Evolutionary conservation across 2,888 invertebrate species (phyloP).

Genomic region (Cosmopolites sordidus): DNA sequence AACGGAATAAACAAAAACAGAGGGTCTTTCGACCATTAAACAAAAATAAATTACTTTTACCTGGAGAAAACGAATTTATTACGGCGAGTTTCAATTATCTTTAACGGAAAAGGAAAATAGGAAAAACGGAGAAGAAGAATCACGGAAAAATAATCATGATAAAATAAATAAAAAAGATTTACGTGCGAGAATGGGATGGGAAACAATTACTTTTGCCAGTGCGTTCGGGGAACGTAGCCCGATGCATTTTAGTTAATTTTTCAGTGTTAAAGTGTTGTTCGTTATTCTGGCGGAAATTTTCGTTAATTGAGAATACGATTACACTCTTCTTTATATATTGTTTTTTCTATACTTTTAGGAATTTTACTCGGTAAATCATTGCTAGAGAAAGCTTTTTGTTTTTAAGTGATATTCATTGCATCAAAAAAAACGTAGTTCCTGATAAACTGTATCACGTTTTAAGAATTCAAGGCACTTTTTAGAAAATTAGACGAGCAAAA

Average conservation of each 20-base stretch:
- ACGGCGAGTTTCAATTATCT: constrained; percentile 27
- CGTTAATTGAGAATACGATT: too few species aligned
- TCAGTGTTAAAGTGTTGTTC: neutral
- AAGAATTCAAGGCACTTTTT: too few species aligned
- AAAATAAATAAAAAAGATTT: constrained; percentile 20
- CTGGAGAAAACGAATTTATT: constrained; percentile 29
- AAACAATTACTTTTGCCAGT: constrained; percentile 9
- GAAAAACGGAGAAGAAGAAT: constrained; percentile 22
- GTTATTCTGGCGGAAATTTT: too few species aligned
- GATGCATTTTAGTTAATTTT: neutral
- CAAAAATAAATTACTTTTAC: constrained; percentile 29
- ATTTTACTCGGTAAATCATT: too few species aligned
- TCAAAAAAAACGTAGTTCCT: too few species aligned
- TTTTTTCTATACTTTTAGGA: too few species aligned
- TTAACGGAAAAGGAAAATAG: constrained; percentile 20
- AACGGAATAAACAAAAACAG: constrained; percentile 25
- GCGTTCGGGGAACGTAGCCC: neutral
- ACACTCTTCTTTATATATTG: too few species aligned
- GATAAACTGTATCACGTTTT: too few species aligned
- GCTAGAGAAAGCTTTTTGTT: too few species aligned
- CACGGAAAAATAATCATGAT: constrained; percentile 22
- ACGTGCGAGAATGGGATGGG: constrained; percentile 5
- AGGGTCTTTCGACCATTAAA: constrained; percentile 26
- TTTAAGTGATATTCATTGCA: too few species aligned
- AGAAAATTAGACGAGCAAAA: too few species aligned